Base-by-base conservation (phyloP, 2,113 vertebrate species). In the Nestor notabilis region DNA sequence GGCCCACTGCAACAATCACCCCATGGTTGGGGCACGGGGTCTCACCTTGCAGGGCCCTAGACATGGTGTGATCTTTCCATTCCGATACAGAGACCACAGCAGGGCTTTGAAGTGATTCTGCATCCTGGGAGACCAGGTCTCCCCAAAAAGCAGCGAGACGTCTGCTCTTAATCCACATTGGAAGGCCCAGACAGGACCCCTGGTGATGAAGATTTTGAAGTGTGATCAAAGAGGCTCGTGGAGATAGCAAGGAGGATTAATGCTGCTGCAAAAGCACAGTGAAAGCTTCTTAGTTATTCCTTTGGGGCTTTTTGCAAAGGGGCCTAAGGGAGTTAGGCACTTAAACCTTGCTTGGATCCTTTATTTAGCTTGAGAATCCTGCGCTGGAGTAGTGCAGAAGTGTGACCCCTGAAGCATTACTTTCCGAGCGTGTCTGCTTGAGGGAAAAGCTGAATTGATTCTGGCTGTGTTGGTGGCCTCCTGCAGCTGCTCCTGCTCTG, bases 321-420 rank as follows among this genome's bases (percentile, higher is more conserved):
- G 72, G 76, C 88, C 93, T 84, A 81, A 80, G 92, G 88, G 93
- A 95, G 53, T 90, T 71, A 83, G 97, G 95, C 92, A 96, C 88
- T 96, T 86, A 89, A 69, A 82, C 18, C 83, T 55, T 90, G 39
- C 88, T 83, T 8, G 9, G 80, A 58, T 55, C 90, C 83, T 92
- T 89, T 87, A 89, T 93, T 90, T 87, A 90, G 90, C 71, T 78
- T 94, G 94, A 90, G 96, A 86, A 95, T 86, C 76, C 85, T 66
- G 76, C 0, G 2, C 75, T 53, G 85, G n/a, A 89, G 91, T 44
- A 74, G 70, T 3, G 66, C 94, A 92, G 82, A 60, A 93, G 81
- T 72, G 89, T 61, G 69, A 86, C 92, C 92, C 61, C 83, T 69
- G 64, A 17, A 95, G 93, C 90, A 31, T 29, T 55, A 19, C 84